Conservation (phyloP, 2,888 invertebrate genomes). For the Synergus laeviventris region DNA sequence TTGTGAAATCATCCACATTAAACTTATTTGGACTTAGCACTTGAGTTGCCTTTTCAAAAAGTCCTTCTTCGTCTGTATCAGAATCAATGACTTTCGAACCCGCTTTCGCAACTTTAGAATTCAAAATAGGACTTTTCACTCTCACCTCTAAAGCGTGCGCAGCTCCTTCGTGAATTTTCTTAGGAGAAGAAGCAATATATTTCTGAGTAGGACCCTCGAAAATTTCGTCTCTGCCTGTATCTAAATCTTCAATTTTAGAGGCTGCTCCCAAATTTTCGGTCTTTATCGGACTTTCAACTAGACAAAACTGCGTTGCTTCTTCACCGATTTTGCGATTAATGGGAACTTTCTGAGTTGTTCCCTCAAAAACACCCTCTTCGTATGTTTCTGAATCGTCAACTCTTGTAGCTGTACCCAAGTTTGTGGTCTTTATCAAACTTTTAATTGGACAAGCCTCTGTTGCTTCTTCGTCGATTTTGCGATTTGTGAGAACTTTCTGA, state of each 20-base stretch:
- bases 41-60: background rate
- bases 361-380: constrained; percentile 21
- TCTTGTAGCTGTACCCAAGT: too few relatives aligned
- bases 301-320: background rate
- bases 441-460: background rate
- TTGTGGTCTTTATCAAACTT: background rate
- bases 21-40: background rate
- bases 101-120: background rate
- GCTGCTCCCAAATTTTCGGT: background rate
- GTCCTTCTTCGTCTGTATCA: constrained; percentile 36
- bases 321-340: background rate
- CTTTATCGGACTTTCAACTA: background rate
- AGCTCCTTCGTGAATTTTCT: background rate
- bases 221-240: background rate
- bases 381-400: background rate
- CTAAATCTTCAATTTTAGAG: background rate
- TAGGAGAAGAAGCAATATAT: background rate
- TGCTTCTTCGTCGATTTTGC: background rate
- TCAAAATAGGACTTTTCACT: background rate
- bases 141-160: background rate
- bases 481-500: background rate
- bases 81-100: constrained; percentile 37
- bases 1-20: background rate
- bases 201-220: background rate
- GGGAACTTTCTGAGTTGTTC: background rate